A percentile compares a stretch with the other conserved stretches of the same genome.
Evolutionary conservation across 2,888 invertebrate species (phyloP).

Genomic region (Brenthis hecate): DNA sequence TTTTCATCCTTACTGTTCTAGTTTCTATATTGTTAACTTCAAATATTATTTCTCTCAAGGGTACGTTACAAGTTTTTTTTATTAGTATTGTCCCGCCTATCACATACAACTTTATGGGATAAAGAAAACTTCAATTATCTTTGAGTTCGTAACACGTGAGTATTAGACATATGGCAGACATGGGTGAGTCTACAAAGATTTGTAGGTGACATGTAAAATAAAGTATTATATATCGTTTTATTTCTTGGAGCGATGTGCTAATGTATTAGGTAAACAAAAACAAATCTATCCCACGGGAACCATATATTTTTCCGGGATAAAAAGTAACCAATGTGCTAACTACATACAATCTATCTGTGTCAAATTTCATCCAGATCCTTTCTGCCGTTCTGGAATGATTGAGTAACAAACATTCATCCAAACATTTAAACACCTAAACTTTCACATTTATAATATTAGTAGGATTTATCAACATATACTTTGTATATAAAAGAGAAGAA

Average conservation of each 20-base stretch:
- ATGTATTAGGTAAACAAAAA: conserved; percentile 19
- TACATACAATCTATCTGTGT: too few species aligned
- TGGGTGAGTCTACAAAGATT: conserved; percentile 75
- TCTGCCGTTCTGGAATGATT: too few species aligned
- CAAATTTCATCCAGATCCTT: too few species aligned
- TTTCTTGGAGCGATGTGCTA: conserved; percentile 43
- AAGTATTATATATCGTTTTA: conserved; percentile 51
- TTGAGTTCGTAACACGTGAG: conserved; percentile 67
- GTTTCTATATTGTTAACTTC: neutral
- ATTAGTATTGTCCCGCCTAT: conserved; percentile 1
- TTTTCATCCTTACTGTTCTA: too few species aligned
- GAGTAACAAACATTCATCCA: too few species aligned
- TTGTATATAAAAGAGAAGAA: too few species aligned
- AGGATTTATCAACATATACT: too few species aligned
- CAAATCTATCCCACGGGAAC: neutral
- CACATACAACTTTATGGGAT: conserved; percentile 6
- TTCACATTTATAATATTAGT: too few species aligned
- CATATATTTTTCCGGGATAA: neutral
- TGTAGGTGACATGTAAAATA: conserved; percentile 71
- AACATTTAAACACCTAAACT: too few species aligned
- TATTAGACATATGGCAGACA: conserved; percentile 71
- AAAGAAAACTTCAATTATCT: conserved; percentile 50
- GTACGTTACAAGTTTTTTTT: too few species aligned
- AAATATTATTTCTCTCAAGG: too few species aligned
- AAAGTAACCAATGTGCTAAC: too few species aligned